Percentiles rank a stretch among this genome's conserved stretches.
phyloP scores from a whole-genome alignment of 1,140 invertebrate species.

The Lineus longissimus region DNA sequence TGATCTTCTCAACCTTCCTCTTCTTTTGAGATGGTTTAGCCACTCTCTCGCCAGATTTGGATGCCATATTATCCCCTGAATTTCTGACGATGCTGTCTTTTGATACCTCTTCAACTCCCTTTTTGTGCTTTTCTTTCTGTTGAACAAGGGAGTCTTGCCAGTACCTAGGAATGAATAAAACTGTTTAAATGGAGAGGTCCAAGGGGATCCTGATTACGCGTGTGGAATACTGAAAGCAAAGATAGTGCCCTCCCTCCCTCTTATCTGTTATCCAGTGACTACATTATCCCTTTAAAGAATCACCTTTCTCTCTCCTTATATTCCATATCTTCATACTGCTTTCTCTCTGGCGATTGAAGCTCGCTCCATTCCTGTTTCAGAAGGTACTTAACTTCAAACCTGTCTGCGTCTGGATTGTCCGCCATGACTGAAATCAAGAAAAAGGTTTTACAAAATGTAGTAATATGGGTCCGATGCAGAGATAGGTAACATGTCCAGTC shows the following conservation, averaged over 20 bases:
- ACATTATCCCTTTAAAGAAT: neutral
- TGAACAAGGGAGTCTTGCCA: neutral
- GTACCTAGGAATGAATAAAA: neutral
- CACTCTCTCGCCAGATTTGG: neutral
- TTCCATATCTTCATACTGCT: conserved; percentile 15
- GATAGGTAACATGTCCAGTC: no score
- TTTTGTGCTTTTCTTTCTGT: neutral
- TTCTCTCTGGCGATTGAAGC: conserved; percentile 16
- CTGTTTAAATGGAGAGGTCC: no score
- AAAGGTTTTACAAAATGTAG: neutral
- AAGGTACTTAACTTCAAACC: conserved; percentile 19
- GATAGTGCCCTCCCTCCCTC: no score
- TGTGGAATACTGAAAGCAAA: no score
- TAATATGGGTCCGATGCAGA: neutral
- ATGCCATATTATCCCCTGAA: neutral
- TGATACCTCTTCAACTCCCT: neutral
- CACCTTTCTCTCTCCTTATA: conserved; percentile 4
- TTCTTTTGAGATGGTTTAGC: no score
- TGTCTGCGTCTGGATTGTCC: conserved; percentile 22
- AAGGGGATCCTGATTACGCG: no score
- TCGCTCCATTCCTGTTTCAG: conserved; percentile 20
- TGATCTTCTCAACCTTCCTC: no score
- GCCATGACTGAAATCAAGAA: conserved; percentile 19
- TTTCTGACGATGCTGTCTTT: neutral
- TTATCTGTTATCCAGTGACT: no score